phyloP scores from a whole-genome alignment of 2,888 invertebrate species.

The Latheticus oryzae region DNA sequence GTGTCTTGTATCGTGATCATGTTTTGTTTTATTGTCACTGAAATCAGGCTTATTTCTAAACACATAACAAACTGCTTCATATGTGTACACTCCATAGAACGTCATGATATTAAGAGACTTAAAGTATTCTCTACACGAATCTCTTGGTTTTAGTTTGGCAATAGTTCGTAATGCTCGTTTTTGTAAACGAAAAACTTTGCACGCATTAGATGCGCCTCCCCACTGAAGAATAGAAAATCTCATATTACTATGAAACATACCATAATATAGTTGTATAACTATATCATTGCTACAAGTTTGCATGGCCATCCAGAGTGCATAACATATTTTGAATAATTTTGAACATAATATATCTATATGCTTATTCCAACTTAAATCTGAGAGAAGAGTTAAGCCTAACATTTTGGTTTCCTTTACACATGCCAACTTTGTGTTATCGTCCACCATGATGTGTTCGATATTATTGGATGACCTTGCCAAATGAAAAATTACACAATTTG shows the following conservation, averaged over 20 bases:
- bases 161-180: constrained; percentile 4
- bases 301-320: constrained; percentile 1
- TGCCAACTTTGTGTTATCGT: constrained; percentile 1
- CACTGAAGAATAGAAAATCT: not conserved
- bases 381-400: constrained; percentile 4
- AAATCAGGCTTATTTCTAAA: not conserved
- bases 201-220: constrained; percentile 2
- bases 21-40: not conserved
- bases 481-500: constrained; percentile 3
- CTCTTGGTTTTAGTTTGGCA: not conserved
- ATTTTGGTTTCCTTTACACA: constrained; percentile 2
- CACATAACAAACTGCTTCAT: not conserved
- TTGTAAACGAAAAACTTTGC: constrained; percentile 2
- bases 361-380: constrained; percentile 2
- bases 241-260: constrained; percentile 5
- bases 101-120: not conserved
- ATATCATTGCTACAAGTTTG: constrained; percentile 5
- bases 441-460: not conserved
- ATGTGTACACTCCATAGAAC: not conserved
- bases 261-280: constrained; percentile 1
- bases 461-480: constrained; percentile 1
- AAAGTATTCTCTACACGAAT: constrained; percentile 1
- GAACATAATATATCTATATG: not conserved
- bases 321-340: constrained; percentile 3
- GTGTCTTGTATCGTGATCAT: constrained; percentile 2